Evolutionary conservation across 2,797 vertebrate species (phyloP).

Genomic region (Danio choprae): DNA sequence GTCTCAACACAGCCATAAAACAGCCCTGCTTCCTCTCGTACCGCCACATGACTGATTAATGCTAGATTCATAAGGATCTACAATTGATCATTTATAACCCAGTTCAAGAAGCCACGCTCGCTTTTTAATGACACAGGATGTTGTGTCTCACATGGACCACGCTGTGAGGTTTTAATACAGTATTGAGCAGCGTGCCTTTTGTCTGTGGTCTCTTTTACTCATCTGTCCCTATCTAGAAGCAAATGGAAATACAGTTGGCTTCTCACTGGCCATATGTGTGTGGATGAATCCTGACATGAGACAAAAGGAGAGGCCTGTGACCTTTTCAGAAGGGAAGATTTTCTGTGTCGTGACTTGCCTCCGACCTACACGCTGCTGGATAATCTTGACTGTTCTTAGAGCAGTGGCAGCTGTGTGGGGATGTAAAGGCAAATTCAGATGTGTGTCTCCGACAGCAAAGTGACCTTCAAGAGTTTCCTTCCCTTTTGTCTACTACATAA

Average conservation of each 20-base stretch:
- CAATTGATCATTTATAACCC: constrained; percentile 73
- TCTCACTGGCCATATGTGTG: not conserved
- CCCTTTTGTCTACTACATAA: constrained; percentile 3
- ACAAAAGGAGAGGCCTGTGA: constrained; percentile 44
- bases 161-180: not conserved
- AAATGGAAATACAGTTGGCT: constrained; percentile 64
- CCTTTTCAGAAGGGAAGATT: constrained; percentile 50
- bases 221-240: constrained; percentile 59
- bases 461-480: not conserved
- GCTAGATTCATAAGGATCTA: constrained; percentile 70
- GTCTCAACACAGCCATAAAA: constrained; percentile 34
- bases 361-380: constrained; percentile 28
- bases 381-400: constrained; percentile 23
- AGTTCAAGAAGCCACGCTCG: constrained; percentile 41
- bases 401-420: not conserved
- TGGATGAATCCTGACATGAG: constrained; percentile 52
- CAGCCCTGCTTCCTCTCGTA: constrained; percentile 29
- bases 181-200: constrained; percentile 45
- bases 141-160: not conserved
- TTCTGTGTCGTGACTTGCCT: constrained; percentile 31
- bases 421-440: constrained; percentile 10
- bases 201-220: constrained; percentile 59
- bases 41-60: constrained; percentile 73
- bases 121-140: constrained; percentile 36
- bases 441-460: constrained; percentile 1